Evolutionary conservation across 2,888 invertebrate species (phyloP).

Genomic region (Thereva unica): DNA sequence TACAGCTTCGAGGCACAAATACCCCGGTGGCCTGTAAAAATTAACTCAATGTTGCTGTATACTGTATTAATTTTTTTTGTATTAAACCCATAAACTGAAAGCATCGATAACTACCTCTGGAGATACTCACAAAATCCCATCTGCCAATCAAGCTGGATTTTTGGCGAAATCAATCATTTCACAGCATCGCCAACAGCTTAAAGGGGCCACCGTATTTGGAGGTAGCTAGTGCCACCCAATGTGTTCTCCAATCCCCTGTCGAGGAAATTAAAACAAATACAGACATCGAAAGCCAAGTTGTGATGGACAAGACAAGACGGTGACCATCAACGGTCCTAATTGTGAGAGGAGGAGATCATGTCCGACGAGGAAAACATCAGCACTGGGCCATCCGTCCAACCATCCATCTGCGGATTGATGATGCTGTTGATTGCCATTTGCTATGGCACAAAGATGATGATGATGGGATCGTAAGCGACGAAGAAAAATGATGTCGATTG

Average conservation of each 20-base stretch:
- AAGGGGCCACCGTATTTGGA: constrained; percentile 18
- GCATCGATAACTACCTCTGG: constrained; percentile 16
- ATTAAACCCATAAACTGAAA: constrained; percentile 10
- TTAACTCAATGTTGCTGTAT: constrained; percentile 25
- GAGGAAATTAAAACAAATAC: constrained; percentile 18
- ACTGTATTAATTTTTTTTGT: constrained; percentile 17
- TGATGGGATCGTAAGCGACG: constrained; percentile 35
- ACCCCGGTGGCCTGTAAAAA: constrained; percentile 17
- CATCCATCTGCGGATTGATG: constrained; percentile 14
- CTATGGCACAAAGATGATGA: constrained; percentile 21
- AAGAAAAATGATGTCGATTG: constrained; percentile 38
- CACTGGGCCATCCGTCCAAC: not conserved
- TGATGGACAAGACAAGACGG: constrained; percentile 23
- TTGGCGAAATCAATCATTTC: constrained; percentile 33
- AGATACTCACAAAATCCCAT: constrained; percentile 11
- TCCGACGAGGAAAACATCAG: constrained; percentile 6
- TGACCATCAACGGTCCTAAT: constrained; percentile 9
- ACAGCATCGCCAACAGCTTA: constrained; percentile 29
- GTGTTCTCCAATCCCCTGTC: constrained; percentile 3
- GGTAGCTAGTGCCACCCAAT: constrained; percentile 5
- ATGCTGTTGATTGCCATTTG: constrained; percentile 31
- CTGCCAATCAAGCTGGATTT: constrained; percentile 32
- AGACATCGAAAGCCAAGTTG: constrained; percentile 13
- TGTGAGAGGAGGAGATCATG: not conserved
- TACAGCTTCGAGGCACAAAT: constrained; percentile 4